Base-by-base conservation (phyloP, 2,113 vertebrate genomes). In the Alligator mississippiensis region DNA sequence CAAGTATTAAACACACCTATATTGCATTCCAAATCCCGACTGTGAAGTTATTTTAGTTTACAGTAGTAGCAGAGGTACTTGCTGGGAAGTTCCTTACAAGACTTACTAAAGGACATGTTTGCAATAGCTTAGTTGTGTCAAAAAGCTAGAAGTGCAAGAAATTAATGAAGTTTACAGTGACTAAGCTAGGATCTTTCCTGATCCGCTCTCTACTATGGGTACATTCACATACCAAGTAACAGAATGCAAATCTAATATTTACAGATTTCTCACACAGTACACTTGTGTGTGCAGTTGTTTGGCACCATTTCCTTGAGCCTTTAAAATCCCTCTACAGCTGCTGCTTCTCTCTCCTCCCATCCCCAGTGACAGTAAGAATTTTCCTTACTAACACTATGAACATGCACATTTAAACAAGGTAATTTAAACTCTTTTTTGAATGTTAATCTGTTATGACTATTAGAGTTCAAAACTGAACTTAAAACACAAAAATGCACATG, bases 391-490 rank as follows among this genome's bases (percentile, higher is more conserved):
- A 72, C 3, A n/a, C 27, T 22, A 90, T 79, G 79, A 85, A 15
- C 16, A 22, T 2, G 0, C 9, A 81, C 78, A 82, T 80, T 89
- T 64, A 30, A 25, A 85, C 38, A 74, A 9, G 77, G 57, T 81
- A 58, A 80, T 25, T 76, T 0, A 1, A 85, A 4, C 28, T 11
- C 16, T 3, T 28, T 78, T 91, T 83, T 78, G 27, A 89, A 87
- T 60, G 47, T 18, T 64, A 18, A 80, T 93, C 87, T 89, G 91
- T 80, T 87, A 74, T 58, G 81, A 76, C 90, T n/a, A 77, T n/a
- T 80, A 16, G 8, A 90, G 85, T 79, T 34, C 94, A 85, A 77
- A 89, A 47, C 30, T 89, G 84, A 95, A 92, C 62, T 96, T 87
- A 96, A 96, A 91, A 38, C 30, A 25, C 30, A 25, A 1, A 1